Evolutionary conservation across 1,140 invertebrate species (phyloP), one percentile per base, ranked within the genome.

Genomic region (Melanaphis sacchari): DNA sequence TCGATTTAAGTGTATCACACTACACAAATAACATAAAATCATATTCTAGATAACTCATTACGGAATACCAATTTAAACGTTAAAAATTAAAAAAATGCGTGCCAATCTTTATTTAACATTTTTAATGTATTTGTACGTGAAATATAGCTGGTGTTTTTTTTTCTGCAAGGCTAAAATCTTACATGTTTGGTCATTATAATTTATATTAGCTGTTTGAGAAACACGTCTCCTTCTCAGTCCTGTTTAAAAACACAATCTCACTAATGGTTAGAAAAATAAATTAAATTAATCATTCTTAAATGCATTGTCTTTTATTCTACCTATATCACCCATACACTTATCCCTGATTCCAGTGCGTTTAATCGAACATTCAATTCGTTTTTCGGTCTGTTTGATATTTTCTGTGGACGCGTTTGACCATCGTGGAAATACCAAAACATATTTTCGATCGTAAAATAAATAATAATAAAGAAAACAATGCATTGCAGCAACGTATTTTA

Each of bases 311-410:
- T n/a, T n/a, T 3, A 21, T 76, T 18, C 31, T 76, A 31, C 31
- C 31, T n/a, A 76, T n/a, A n/a, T 15, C 31, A 11, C 54, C 1
- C 59, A 5, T 8, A 18, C 59, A n/a, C 31, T 76, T 76, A 76
- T 7, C n/a, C 15, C 31, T 5, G 59, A 76, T 18, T 15, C 59
- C 31, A 15, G 5, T 76, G 15, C 59, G 5, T n/a, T 76, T 18
- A 76, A 76, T 18, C 59, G 59, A 76, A 76, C n/a, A 76, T 76
- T 76, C n/a, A n/a, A 76, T n/a, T 76, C 59, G 59, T 66, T 76
- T n/a, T 76, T 76, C 59, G 59, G 2, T 76, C 31, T 76, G 18
- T 76, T n/a, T n/a, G 59, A 76, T 15, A 15, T 76, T 76, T 76
- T 76, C 59, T 76, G 15, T 76, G n/a, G 59, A 76, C 31, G 11